These are phyloP conservation scores for Motacilla tschutschensis DNA, from an alignment of 2,113 vertebrate genomes.

Conservation along the genomic window DNA sequence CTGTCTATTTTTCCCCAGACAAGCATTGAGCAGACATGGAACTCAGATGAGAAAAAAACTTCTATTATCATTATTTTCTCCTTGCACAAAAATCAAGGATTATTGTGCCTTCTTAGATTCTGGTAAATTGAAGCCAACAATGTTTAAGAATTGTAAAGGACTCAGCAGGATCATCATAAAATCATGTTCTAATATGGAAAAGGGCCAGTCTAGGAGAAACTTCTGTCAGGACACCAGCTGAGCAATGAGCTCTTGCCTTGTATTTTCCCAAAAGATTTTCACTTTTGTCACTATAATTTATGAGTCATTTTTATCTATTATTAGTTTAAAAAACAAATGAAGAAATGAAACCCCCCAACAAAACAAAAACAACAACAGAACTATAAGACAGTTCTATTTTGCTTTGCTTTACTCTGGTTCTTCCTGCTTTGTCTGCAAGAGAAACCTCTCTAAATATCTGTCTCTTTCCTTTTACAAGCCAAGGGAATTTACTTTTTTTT, in stretches of 20 bases:
- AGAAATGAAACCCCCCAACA: fast-evolving
- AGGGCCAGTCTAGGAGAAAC: not conserved
- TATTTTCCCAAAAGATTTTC: not conserved
- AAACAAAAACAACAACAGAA: not conserved
- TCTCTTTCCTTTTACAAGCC: not conserved
- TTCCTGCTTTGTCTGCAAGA: not conserved
- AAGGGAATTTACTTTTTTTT: not conserved
- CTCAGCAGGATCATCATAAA: not conserved
- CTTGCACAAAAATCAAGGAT: not conserved
- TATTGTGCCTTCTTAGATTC: not conserved
- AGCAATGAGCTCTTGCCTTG: not conserved
- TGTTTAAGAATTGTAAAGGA: not conserved
- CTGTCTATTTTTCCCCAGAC: not conserved
- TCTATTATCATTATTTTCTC: not conserved
- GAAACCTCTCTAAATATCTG: not conserved
- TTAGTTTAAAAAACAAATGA: not conserved
- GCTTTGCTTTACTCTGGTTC: not conserved
- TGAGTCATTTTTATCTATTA: not conserved
- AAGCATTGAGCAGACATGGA: not conserved
- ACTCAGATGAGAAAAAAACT: not conserved
- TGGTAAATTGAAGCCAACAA: not conserved
- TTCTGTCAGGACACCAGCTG: not conserved
- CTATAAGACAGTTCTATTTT: not conserved
- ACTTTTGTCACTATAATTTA: not conserved
- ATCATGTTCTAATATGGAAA: not conserved